Evolutionary conservation across 2,888 invertebrate genomes (phyloP).

Genomic region (Parascotia fuliginaria): DNA sequence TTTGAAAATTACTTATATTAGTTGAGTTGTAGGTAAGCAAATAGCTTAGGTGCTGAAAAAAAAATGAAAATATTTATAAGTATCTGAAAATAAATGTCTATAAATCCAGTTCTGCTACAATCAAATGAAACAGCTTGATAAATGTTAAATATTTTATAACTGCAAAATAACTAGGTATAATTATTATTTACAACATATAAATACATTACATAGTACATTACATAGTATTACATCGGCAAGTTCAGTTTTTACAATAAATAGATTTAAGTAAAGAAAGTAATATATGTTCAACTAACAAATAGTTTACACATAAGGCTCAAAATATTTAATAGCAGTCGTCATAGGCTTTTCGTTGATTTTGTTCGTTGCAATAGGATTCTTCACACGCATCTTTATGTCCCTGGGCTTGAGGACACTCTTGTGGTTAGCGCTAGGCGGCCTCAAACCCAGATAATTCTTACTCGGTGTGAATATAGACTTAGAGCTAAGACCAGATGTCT

Average conservation of each 20-base stretch:
- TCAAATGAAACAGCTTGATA: constrained; percentile 44
- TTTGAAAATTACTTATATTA: too few species aligned
- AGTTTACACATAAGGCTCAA: constrained; percentile 81
- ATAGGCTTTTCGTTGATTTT: constrained; percentile 84
- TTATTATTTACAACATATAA: constrained; percentile 76
- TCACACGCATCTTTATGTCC: constrained; percentile 91
- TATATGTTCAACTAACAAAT: constrained; percentile 44
- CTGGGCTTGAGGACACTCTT: constrained; percentile 91
- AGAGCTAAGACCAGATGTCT: constrained; percentile 92
- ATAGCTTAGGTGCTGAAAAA: too few species aligned
- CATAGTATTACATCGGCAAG: constrained; percentile 83
- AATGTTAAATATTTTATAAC: constrained; percentile 72
- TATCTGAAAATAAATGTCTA: too few species aligned
- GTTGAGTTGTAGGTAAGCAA: too few species aligned
- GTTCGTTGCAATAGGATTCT: constrained; percentile 87
- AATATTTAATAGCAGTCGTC: constrained; percentile 85
- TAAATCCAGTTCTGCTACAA: too few species aligned
- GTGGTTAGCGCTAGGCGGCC: constrained; percentile 90
- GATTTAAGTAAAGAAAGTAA: constrained; percentile 60
- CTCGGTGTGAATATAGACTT: constrained; percentile 89
- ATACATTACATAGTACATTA: constrained; percentile 72
- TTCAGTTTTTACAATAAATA: constrained; percentile 81
- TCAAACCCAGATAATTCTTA: constrained; percentile 67
- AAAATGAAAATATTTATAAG: too few species aligned
- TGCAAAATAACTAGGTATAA: constrained; percentile 68